These are phyloP conservation scores for Acanthopagrus latus DNA, from an alignment of 2,797 vertebrate species.

Conservation along the genomic window DNA sequence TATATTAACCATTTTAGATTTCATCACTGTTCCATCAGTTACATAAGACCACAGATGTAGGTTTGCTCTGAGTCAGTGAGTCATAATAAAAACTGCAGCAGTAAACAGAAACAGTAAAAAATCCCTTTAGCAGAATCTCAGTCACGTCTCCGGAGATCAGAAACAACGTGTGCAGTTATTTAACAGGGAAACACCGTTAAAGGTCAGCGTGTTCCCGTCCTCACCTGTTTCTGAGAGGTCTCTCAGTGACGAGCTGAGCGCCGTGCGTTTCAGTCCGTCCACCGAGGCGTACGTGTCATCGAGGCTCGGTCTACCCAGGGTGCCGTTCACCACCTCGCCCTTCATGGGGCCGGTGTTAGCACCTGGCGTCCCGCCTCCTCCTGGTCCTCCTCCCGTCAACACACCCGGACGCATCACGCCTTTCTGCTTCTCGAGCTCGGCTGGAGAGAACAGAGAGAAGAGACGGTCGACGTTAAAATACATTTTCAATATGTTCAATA, in stretches of 20 bases:
- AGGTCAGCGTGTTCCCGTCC: neutral
- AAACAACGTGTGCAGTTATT: neutral
- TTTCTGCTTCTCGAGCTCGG: conserved; percentile 95
- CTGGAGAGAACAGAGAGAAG: conserved; percentile 70
- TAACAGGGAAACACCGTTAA: neutral
- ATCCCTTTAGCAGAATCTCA: conserved; percentile 2
- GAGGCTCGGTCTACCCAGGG: conserved; percentile 89
- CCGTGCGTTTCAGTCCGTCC: conserved; percentile 93
- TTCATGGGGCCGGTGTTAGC: conserved; percentile 62
- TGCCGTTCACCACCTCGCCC: conserved; percentile 91
- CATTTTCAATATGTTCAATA: too few species aligned
- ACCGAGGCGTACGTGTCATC: conserved; percentile 92
- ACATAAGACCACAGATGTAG: conserved; percentile 51
- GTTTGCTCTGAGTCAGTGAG: conserved; percentile 30
- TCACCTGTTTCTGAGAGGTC: conserved; percentile 94
- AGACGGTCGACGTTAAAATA: neutral
- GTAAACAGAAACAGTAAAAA: conserved; percentile 14
- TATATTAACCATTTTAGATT: conserved; percentile 19
- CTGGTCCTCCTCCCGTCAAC: conserved; percentile 60
- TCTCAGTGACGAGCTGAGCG: conserved; percentile 93
- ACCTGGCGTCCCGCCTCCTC: conserved; percentile 40
- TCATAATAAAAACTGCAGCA: conserved; percentile 5
- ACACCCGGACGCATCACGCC: conserved; percentile 90
- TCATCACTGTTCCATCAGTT: conserved; percentile 39
- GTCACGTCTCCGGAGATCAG: conserved; percentile 2